Percentiles rank a stretch among this genome's conserved stretches.
phyloP scores from a whole-genome alignment of 2,113 vertebrate species.

The Trochalopteron elliotii region DNA sequence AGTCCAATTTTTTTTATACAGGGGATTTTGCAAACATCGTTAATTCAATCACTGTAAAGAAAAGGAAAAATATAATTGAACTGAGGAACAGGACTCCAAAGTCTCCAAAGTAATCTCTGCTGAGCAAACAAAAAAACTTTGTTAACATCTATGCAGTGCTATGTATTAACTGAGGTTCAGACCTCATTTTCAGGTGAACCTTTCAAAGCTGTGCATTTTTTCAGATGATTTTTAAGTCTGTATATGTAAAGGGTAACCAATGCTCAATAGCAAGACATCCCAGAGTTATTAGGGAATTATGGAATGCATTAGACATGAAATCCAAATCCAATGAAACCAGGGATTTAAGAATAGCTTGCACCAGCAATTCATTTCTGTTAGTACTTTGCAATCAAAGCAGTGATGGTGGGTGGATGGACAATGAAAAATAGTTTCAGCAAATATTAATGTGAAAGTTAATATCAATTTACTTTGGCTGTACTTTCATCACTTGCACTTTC shows the following conservation, averaged over 20 bases:
- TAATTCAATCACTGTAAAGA: slow-evolving; percentile 4
- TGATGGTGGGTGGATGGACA: background rate
- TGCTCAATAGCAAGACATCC: background rate
- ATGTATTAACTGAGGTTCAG: background rate
- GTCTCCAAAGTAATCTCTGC: background rate
- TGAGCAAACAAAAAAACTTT: slow-evolving; percentile 6
- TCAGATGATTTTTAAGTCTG: background rate
- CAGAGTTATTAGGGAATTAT: slow-evolving; percentile 24
- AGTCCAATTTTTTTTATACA: background rate
- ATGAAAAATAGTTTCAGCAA: slow-evolving; percentile 19
- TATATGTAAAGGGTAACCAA: background rate
- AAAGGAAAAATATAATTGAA: background rate
- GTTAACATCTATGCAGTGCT: background rate
- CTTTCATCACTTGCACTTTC: background rate
- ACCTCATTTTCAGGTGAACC: background rate
- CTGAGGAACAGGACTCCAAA: background rate
- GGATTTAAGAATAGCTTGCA: slow-evolving; percentile 5
- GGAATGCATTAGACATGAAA: background rate
- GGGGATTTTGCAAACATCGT: background rate
- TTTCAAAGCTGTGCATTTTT: background rate
- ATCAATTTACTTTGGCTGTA: background rate
- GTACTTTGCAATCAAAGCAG: background rate
- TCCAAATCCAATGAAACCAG: background rate
- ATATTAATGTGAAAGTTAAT: background rate
- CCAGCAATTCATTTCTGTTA: background rate